These are phyloP conservation scores for Chrysina gloriosa DNA, from an alignment of 2,888 invertebrate genomes.

Conservation along the genomic window DNA sequence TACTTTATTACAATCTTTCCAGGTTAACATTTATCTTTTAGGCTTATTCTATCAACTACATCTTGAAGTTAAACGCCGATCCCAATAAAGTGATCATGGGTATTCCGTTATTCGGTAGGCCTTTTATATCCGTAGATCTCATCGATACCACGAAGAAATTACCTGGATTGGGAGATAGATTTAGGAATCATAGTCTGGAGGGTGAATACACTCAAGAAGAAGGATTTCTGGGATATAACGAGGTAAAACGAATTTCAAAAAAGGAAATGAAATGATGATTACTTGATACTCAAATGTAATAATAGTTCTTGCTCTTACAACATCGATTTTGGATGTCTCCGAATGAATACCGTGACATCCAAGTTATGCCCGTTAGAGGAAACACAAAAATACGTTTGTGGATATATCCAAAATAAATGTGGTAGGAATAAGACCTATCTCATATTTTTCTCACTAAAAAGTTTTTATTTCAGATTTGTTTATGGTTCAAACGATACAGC, in stretches of 20 bases:
- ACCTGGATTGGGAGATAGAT: slow-evolving; percentile 68
- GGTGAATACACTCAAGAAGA: slow-evolving; percentile 83
- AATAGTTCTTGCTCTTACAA: no score
- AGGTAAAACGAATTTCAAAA: slow-evolving; percentile 70
- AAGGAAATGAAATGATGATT: no score
- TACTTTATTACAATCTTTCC: no score
- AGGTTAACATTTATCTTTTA: slow-evolving; percentile 58
- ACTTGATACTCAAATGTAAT: no score
- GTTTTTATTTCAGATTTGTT: slow-evolving; percentile 72
- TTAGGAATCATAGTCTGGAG: slow-evolving; percentile 74
- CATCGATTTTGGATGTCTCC: no score
- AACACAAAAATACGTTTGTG: no score
- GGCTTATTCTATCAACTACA: slow-evolving; percentile 83
- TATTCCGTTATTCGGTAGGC: slow-evolving; percentile 85
- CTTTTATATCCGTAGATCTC: slow-evolving; percentile 72
- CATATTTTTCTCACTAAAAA: no score
- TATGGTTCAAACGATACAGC: slow-evolving; percentile 68
- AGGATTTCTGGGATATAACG: slow-evolving; percentile 91
- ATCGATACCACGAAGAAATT: slow-evolving; percentile 50
- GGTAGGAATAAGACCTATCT: no score
- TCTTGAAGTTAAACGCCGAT: slow-evolving; percentile 79
- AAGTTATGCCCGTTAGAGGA: no score
- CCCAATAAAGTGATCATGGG: slow-evolving; percentile 84
- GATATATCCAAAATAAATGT: no score
- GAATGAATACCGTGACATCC: no score